Base-by-base conservation (phyloP, 2,113 vertebrate genomes). In the Gallinago paraguaiae region DNA sequence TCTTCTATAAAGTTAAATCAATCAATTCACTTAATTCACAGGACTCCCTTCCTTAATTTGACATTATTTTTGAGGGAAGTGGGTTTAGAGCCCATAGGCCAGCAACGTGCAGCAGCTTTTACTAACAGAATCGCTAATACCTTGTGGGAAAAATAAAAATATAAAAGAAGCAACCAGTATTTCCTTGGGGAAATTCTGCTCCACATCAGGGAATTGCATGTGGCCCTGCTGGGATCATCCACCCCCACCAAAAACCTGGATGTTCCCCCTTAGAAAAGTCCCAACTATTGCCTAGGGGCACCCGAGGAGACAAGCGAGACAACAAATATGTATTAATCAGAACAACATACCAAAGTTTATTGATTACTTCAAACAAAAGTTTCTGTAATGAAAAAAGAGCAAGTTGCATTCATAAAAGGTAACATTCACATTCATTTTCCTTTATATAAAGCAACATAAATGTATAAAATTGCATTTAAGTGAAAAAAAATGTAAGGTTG, bases 341-440 rank as follows among this genome's bases (percentile, higher is more conserved):
- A 98, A 98, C 97, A 97, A 97, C 97, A 98, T 98, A 98, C 96
- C 98, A 98, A 98, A 98, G 97, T 98, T 98, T 98, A 98, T 98
- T 98, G 98, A 98, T 97, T 98, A 98, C 97, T 98, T 97, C 95
- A 96, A 98, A 98, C 94, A 97, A 97, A 98, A 98, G 96, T 96
- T 90, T 97, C 82, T 82, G 92, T 98, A 97, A 98, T 98, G 98
- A 97, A 98, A 98, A 98, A 98, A 97, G 96, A 97, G 97, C 97
- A 97, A 98, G 72, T 98, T 97, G 97, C 98, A 98, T 98, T 98
- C 97, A 96, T 97, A 98, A 98, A 98, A 98, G 97, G 93, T 96
- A 96, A 97, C 98, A 98, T 98, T 98, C 97, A 98, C 97, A 97
- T 98, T 98, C 98, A 96, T 91, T 96, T 84, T 96, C 88, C 61